Percentiles rank a stretch among this genome's conserved stretches.
These are phyloP conservation scores for Plemyria rubiginata DNA, from an alignment of 2,888 invertebrate species.

Conservation along the genomic window DNA sequence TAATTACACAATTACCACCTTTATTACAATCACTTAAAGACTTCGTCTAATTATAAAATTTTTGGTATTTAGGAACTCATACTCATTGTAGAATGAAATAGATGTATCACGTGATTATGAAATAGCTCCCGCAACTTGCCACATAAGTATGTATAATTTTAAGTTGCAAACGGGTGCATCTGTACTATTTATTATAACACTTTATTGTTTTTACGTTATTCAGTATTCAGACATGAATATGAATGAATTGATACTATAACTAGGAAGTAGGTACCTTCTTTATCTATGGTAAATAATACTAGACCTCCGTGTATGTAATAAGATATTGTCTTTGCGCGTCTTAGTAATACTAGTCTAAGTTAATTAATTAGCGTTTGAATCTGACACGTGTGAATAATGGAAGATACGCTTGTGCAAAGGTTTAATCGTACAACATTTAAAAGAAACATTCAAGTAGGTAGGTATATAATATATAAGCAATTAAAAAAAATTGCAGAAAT, in stretches of 20 bases:
- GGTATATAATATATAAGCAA: background rate
- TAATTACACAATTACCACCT: too few relatives aligned
- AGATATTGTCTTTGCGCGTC: slow-evolving; percentile 1
- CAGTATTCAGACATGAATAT: background rate
- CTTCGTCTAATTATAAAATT: too few relatives aligned
- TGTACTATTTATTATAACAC: background rate
- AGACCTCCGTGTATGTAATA: background rate
- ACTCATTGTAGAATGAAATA: too few relatives aligned
- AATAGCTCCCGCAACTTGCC: too few relatives aligned
- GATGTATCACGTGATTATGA: too few relatives aligned
- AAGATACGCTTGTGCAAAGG: slow-evolving; percentile 18
- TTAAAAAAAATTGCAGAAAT: background rate
- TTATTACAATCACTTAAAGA: too few relatives aligned
- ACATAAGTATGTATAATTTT: too few relatives aligned
- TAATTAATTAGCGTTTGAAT: slow-evolving; percentile 17
- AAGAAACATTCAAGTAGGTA: slow-evolving; percentile 7
- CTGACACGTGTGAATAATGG: slow-evolving; percentile 13
- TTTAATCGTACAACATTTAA: slow-evolving; percentile 7
- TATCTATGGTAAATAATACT: background rate
- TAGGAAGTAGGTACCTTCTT: background rate
- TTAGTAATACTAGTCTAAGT: slow-evolving; percentile 1
- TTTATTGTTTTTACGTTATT: background rate
- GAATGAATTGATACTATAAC: background rate
- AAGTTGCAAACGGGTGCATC: too few relatives aligned
- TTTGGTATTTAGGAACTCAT: too few relatives aligned